A percentile compares a stretch with the other conserved stretches of the same genome.
Evolutionary conservation across 1,140 invertebrate species (phyloP).

Genomic region (Lanistes nyassanus): DNA sequence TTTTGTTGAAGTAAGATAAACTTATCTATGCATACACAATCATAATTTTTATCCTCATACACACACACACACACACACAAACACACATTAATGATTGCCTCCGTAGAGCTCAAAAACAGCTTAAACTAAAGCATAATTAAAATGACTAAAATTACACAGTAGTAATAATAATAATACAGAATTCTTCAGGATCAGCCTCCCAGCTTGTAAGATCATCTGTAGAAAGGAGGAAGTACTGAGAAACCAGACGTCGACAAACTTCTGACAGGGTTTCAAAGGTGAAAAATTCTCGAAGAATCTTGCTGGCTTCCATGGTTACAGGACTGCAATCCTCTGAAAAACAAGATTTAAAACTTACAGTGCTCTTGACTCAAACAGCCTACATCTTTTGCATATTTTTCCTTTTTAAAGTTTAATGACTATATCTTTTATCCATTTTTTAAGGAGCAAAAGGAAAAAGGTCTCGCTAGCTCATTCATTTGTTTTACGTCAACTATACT

Average conservation of each 20-base stretch:
- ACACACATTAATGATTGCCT: no score
- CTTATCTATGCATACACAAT: constrained; percentile 2
- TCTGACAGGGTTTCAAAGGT: constrained; percentile 76
- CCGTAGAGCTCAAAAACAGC: neutral
- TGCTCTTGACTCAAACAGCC: no score
- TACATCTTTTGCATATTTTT: no score
- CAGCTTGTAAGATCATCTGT: constrained; percentile 86
- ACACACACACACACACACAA: constrained; percentile 5
- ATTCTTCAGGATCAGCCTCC: constrained; percentile 90
- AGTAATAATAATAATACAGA: constrained; percentile 70
- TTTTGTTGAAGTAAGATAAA: no score
- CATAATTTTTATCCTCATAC: no score
- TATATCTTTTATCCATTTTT: no score
- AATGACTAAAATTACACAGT: neutral
- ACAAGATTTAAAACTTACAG: no score
- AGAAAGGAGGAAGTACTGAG: constrained; percentile 88
- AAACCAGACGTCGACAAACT: constrained; percentile 85
- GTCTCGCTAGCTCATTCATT: no score
- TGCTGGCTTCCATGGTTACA: constrained; percentile 73
- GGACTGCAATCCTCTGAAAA: constrained; percentile 68
- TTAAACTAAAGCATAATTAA: neutral
- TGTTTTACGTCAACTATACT: no score
- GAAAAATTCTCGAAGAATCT: constrained; percentile 80
- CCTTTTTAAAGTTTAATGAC: no score
- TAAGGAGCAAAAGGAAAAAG: no score